Conservation (phyloP, 1,140 invertebrate species). For the Lutraria rhynchaena region DNA sequence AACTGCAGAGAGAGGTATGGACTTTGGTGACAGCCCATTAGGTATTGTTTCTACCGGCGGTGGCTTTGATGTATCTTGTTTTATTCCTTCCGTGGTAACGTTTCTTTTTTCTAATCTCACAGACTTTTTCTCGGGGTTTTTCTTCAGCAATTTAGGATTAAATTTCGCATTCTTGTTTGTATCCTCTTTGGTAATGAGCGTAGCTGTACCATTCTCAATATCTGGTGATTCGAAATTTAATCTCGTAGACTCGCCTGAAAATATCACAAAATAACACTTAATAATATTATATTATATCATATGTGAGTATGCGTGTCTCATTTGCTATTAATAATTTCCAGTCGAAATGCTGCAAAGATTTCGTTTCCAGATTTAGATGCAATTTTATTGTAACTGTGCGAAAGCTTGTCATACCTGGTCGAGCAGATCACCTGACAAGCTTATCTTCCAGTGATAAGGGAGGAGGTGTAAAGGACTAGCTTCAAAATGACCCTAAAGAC, state of each 20-base stretch:
- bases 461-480: too few species aligned
- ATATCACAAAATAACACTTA: too few species aligned
- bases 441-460: too few species aligned
- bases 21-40: background rate
- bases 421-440: too few species aligned
- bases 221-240: slow-evolving; percentile 29
- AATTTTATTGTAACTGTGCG: too few species aligned
- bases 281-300: too few species aligned
- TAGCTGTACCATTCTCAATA: slow-evolving; percentile 6
- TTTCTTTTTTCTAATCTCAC: background rate
- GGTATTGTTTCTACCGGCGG: background rate
- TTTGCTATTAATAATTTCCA: too few species aligned
- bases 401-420: too few species aligned
- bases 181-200: background rate
- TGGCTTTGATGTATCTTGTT: background rate
- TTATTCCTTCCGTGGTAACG: background rate
- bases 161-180: slow-evolving; percentile 6
- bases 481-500: too few species aligned
- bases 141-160: slow-evolving; percentile 17
- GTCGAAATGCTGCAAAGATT: too few species aligned
- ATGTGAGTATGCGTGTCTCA: too few species aligned
- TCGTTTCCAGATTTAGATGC: too few species aligned
- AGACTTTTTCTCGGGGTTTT: background rate
- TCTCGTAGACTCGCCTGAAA: background rate
- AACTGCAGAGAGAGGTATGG: slow-evolving; percentile 30